phyloP scores from a whole-genome alignment of 2,797 vertebrate genomes.

The Oryzias sinensis region DNA sequence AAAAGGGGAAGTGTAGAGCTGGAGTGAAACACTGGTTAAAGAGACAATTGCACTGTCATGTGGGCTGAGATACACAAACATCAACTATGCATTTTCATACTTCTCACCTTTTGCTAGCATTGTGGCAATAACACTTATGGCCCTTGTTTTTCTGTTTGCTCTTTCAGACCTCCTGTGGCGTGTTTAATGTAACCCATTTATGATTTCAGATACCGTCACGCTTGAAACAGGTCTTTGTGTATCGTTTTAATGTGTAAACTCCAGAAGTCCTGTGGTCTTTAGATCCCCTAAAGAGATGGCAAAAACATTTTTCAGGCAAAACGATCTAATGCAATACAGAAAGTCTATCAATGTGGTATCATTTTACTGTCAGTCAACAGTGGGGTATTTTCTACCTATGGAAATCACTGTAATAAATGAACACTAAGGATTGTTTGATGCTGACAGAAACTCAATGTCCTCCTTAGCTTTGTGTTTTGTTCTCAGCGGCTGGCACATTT shows the following conservation, averaged over 20 bases:
- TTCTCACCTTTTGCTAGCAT: slow-evolving; percentile 57
- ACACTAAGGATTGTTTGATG: slow-evolving; percentile 17
- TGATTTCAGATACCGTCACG: slow-evolving; percentile 12
- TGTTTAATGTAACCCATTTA: slow-evolving; percentile 6
- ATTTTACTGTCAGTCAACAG: slow-evolving; percentile 23
- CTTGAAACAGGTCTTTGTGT: slow-evolving; percentile 13
- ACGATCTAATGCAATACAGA: slow-evolving; percentile 64
- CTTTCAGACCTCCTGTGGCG: background rate
- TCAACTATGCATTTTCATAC: slow-evolving; percentile 79
- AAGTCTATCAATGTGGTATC: slow-evolving; percentile 24
- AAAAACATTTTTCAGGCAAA: slow-evolving; percentile 33
- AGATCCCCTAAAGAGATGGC: slow-evolving; percentile 9
- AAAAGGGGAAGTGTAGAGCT: slow-evolving; percentile 6
- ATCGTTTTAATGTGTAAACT: slow-evolving; percentile 20
- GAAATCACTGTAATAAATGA: slow-evolving; percentile 27
- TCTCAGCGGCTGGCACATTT: slow-evolving; percentile 11
- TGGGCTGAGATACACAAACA: slow-evolving; percentile 45
- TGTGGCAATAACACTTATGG: slow-evolving; percentile 73
- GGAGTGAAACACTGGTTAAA: slow-evolving; percentile 1
- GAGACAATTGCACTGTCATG: slow-evolving; percentile 36
- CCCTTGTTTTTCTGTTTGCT: slow-evolving; percentile 12
- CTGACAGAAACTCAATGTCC: slow-evolving; percentile 18
- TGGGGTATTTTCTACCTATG: slow-evolving; percentile 34
- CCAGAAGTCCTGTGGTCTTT: slow-evolving; percentile 14
- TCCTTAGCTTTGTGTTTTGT: slow-evolving; percentile 12